Percentiles rank a stretch among this genome's conserved stretches.
Evolutionary conservation across 2,113 vertebrate genomes (phyloP).

Genomic region (Morone chrysops): DNA sequence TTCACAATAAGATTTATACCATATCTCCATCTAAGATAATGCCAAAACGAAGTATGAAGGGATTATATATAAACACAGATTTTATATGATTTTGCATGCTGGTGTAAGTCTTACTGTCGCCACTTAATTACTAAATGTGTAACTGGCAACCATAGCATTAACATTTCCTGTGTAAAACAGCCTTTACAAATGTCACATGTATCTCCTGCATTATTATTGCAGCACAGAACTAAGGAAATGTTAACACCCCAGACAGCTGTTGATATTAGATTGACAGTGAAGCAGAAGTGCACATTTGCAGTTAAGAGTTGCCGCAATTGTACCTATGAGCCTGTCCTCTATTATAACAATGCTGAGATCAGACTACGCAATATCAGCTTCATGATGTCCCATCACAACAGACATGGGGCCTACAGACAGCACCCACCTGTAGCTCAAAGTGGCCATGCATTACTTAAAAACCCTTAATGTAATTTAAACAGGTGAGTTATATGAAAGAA

Average conservation of each 20-base stretch:
- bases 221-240: not conserved
- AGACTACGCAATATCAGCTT: not conserved
- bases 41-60: not conserved
- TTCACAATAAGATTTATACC: not conserved
- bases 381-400: not conserved
- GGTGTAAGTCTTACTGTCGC: not conserved
- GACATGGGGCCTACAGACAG: not conserved
- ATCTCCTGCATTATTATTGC: conserved; percentile 9
- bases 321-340: not conserved
- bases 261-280: not conserved
- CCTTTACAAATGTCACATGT: not conserved
- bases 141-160: no score
- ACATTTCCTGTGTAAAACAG: not conserved
- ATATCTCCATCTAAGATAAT: not conserved
- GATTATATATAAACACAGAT: not conserved
- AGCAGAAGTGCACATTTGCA: no score
- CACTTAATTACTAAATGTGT: no score
- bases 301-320: not conserved
- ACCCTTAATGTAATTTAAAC: no score
- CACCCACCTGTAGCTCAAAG: no score
- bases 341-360: not conserved
- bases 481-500: no score
- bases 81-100: not conserved
- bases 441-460: no score
- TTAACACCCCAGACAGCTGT: not conserved